phyloP scores from a whole-genome alignment of 2,113 vertebrate genomes.

The Ptychochromis oligacanthus region DNA sequence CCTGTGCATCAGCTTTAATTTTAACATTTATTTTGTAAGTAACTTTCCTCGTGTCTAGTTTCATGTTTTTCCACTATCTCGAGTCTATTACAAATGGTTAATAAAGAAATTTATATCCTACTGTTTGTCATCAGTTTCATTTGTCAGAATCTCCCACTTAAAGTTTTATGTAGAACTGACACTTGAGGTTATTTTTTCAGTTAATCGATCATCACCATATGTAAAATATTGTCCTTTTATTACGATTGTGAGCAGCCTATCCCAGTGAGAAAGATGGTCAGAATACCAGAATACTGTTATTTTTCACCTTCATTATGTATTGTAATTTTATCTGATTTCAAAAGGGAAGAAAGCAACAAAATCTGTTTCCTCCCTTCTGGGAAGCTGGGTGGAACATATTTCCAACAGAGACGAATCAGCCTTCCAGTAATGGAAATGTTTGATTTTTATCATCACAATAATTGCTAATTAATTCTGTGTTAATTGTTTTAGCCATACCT shows the following conservation, averaged over 20 bases:
- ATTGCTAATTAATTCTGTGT: neutral
- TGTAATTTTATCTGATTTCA: neutral
- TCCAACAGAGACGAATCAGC: rapidly evolving
- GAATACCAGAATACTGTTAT: neutral
- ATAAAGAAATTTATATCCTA: neutral
- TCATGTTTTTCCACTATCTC: neutral
- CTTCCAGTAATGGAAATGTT: neutral
- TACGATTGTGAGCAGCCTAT: neutral
- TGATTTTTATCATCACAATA: neutral
- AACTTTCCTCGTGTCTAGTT: neutral
- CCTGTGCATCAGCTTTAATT: neutral
- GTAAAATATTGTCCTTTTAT: neutral
- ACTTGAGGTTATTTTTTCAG: neutral
- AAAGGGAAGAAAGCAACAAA: neutral
- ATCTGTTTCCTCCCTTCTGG: neutral
- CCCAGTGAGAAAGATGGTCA: neutral
- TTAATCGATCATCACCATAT: neutral
- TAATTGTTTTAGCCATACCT: neutral
- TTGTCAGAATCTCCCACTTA: neutral
- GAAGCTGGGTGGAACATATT: neutral
- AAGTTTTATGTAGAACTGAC: neutral
- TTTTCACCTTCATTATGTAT: neutral
- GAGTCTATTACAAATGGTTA: neutral
- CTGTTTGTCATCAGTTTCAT: neutral
- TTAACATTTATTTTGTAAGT: neutral